Evolutionary conservation across 2,888 invertebrate genomes (phyloP).

Genomic region (Drosophila percnosoma): DNA sequence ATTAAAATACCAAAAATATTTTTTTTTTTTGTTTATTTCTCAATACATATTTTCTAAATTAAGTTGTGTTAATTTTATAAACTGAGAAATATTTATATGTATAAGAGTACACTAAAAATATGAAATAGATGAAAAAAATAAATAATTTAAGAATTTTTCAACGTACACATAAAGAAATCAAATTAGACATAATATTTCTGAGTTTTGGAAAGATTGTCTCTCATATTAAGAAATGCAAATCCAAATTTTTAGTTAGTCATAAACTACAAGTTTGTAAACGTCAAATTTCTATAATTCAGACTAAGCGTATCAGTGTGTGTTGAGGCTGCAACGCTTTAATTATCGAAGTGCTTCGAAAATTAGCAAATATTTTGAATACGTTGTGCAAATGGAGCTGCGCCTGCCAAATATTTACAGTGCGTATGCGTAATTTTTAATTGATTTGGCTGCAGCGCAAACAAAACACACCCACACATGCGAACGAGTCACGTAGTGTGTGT

Average conservation of each 20-base stretch:
- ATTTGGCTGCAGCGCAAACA: slow-evolving; percentile 73
- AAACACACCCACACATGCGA: slow-evolving; percentile 22
- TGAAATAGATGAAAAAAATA: background rate
- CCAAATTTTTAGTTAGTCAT: too few relatives aligned
- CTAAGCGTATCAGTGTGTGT: background rate
- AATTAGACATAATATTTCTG: background rate
- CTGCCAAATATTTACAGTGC: slow-evolving; percentile 74
- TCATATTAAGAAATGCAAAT: background rate
- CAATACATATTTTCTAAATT: too few relatives aligned
- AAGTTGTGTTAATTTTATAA: background rate
- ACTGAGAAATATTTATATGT: background rate
- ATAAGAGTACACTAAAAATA: background rate
- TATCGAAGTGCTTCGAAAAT: slow-evolving; percentile 55
- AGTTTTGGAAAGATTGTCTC: background rate
- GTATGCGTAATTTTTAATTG: slow-evolving; percentile 81
- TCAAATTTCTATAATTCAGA: background rate
- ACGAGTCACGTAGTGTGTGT: slow-evolving; percentile 39
- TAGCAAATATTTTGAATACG: slow-evolving; percentile 62
- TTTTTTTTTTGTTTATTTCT: too few relatives aligned
- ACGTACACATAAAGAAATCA: too few relatives aligned
- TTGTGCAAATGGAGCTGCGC: slow-evolving; percentile 56
- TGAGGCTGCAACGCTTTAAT: slow-evolving; percentile 38
- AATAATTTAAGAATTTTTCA: background rate
- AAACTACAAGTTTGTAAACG: too few relatives aligned
- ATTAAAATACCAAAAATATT: background rate